Evolutionary conservation across 30 jellyfish, hydroid and myxozoan genomes (phyloP).

Genomic region (Turritopsis dohrnii): DNA sequence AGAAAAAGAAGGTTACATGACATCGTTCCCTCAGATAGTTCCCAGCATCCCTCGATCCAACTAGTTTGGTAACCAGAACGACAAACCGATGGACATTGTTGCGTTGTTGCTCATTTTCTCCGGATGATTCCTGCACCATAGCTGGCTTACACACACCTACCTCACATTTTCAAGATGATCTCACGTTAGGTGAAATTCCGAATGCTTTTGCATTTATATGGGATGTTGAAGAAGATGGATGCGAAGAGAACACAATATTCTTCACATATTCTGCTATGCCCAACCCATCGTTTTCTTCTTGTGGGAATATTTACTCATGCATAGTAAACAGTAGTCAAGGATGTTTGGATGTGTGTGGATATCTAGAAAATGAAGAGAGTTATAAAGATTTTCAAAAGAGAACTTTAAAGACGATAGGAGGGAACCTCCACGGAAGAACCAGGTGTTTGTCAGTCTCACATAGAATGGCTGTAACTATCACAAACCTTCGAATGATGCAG

Average conservation of each 20-base stretch:
- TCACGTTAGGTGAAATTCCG: neutral
- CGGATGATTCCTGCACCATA: neutral
- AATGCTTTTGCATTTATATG: neutral
- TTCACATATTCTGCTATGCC: conserved; percentile 8
- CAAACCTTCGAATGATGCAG: neutral
- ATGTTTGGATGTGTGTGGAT: neutral
- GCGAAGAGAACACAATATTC: neutral
- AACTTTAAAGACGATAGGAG: neutral
- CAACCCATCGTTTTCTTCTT: neutral
- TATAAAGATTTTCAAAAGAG: neutral
- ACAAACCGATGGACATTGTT: neutral
- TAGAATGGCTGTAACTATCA: neutral
- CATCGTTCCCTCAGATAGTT: neutral
- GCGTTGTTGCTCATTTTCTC: conserved; percentile 5
- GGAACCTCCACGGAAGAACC: neutral
- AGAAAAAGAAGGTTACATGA: neutral
- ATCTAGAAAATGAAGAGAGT: neutral
- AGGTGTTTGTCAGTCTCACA: neutral
- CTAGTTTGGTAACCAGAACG: neutral
- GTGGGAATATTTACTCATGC: neutral
- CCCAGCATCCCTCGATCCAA: neutral
- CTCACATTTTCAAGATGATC: neutral
- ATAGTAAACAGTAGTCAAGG: neutral
- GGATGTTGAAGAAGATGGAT: neutral
- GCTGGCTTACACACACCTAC: neutral